Base-by-base conservation (phyloP, 2,888 invertebrate genomes). In the Synanthedon tipuliformis region DNA sequence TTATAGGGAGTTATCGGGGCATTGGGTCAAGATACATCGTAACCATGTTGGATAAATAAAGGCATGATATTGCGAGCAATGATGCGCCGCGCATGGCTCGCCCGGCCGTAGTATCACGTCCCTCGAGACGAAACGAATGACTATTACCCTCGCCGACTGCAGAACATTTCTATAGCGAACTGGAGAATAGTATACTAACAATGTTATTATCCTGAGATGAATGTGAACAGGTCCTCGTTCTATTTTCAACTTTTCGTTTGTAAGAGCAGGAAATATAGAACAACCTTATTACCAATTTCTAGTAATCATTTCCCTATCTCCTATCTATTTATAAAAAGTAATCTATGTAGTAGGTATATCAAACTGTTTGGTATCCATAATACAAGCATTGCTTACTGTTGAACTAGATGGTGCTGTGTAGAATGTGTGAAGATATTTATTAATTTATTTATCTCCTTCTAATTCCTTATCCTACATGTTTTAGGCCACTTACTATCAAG, bases 1-100 rank as follows among this genome's bases (percentile, higher is more conserved):
- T 53, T 48, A 74, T 71, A 65, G 68, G 70, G 71, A 71, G 69
- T 72, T 73, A 75, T 71, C 72, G 68, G 65, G 74, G 67, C 70
- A 68, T 70, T 61, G 67, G 71, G 69, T 72, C 70, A 69, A 66
- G 61, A 68, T 71, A 74, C 70, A 71, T 71, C 68, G 68, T 65
- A 73, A 74, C 71, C 74, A 67, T 74, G 71, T 72, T 66, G 73
- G 71, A 73, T 78, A 76, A 78, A 79, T 80, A 76, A 75, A 72
- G 65, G 72, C 71, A 72, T 73, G 34, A 34, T 45, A 76, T 78
- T 75, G 71, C 69, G 65, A 63, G 71, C 71, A 71, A 73, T 73
- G 74, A 75, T 69, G 69, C 66, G 65, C 63, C 62, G 63, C 63
- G 60, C 68, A 66, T 62, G 65, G 64, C 64, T 66, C 65, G 60